phyloP scores from a whole-genome alignment of 2,888 invertebrate species.

The Ichneumon xanthorius region DNA sequence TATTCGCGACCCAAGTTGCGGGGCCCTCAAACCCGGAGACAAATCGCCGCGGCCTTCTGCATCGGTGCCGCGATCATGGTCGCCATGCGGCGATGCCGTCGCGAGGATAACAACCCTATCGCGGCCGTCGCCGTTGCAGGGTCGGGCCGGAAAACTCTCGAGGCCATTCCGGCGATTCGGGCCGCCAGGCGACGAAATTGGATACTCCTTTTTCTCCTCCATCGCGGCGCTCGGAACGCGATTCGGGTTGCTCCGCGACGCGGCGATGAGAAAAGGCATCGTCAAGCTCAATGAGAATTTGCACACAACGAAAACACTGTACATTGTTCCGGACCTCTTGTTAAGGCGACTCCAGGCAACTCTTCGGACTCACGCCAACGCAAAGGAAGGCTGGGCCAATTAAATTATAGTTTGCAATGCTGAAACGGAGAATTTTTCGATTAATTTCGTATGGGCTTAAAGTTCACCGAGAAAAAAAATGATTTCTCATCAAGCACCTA shows the following conservation, averaged over 20 bases:
- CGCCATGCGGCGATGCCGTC: constrained; percentile 4
- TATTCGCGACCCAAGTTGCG: constrained; percentile 65
- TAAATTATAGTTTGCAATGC: too few species aligned
- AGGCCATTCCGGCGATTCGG: neutral
- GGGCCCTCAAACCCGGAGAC: constrained; percentile 17
- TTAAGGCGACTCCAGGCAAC: neutral
- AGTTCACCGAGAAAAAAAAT: too few species aligned
- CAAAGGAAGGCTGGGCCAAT: too few species aligned
- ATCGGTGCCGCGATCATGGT: neutral
- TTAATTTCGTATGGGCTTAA: too few species aligned
- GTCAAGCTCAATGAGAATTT: constrained; percentile 22
- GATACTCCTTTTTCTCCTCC: neutral
- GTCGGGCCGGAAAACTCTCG: neutral
- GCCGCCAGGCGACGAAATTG: neutral
- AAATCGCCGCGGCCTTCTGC: constrained; percentile 34
- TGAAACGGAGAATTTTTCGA: too few species aligned
- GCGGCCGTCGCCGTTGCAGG: neutral
- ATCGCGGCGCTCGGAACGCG: neutral
- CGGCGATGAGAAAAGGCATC: neutral
- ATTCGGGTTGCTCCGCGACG: neutral
- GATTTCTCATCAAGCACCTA: too few species aligned
- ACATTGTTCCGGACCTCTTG: neutral
- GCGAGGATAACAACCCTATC: neutral
- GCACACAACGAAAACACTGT: neutral
- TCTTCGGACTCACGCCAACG: too few species aligned